Base-by-base conservation (phyloP, 2,113 vertebrate species). In the Pandion haliaetus region DNA sequence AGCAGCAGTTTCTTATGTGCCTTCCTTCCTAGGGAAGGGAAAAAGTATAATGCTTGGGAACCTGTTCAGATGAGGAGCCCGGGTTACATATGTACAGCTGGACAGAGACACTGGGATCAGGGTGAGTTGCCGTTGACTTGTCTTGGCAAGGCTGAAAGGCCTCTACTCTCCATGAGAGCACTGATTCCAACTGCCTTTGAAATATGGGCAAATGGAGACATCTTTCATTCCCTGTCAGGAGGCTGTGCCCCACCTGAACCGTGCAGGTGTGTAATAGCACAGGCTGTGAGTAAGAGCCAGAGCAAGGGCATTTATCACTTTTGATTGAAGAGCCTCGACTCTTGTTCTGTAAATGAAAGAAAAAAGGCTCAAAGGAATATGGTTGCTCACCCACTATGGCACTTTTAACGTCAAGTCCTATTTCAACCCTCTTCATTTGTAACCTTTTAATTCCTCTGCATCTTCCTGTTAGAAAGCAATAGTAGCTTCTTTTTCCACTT, bases 21-120 rank as follows among this genome's bases (percentile, higher is more conserved):
- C 42, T 76, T 52, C 10, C 9, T 85, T 59, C 38, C 29, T 59
- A 55, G 16, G 21, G 29, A 50, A 82, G 24, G 15, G 32, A 67
- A 5, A 47, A 25, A 49, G 8, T 49, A 9, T 18, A 32, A 31
- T 45, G 9, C 17, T 71, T 54, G 28, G 29, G 59, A 65, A 28
- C 15, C 11, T 50, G 9, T 31, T 45, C 15, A 32, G 18, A 32
- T 62, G 23, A 82, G 57, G n/a, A 78, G 5, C 14, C 42, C 10
- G 5, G 14, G 11, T 86, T 70, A 34, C 2, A 0, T 65, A 7
- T 8, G 9, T 31, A 44, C 0, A 0, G 8, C 25, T 44, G 38
- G 14, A 19, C 13, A 82, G n/a, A 28, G n/a, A 8, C 10, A 9
- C 6, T 54, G 40, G 34, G 42, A 54, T 79, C 17, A 32, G 44